Percentiles rank a stretch among this genome's conserved stretches.
These are phyloP conservation scores for Deilephila porcellus DNA, from an alignment of 2,888 invertebrate species.

Conservation along the genomic window DNA sequence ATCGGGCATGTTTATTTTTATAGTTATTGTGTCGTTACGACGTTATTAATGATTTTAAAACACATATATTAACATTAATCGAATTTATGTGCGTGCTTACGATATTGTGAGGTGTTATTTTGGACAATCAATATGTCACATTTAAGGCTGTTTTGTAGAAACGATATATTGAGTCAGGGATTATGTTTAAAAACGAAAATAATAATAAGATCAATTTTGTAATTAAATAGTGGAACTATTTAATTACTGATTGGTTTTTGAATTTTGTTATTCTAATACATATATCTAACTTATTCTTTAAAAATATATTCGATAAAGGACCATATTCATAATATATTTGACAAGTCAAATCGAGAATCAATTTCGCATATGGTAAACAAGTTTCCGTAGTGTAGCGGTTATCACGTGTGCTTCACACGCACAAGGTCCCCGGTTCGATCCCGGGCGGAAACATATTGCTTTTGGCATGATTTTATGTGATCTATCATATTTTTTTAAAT, in stretches of 20 bases:
- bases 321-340: not conserved
- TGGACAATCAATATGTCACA: not conserved
- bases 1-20: conserved; percentile 72
- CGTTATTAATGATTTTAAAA: conserved; percentile 77
- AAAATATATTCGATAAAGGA: no score
- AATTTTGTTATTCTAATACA: no score
- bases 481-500: no score
- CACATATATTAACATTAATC: conserved; percentile 78
- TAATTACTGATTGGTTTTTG: no score
- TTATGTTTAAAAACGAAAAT: no score
- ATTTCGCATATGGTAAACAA: conserved; percentile 24
- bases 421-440: conserved; percentile 90
- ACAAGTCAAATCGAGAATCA: not conserved
- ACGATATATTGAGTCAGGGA: no score
- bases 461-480: no score
- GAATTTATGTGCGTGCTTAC: conserved; percentile 58
- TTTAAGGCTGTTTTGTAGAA: not conserved
- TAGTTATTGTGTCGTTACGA: conserved; percentile 82
- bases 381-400: conserved; percentile 91
- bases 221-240: no score
- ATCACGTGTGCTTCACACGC: conserved; percentile 93
- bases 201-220: no score
- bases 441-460: conserved; percentile 85
- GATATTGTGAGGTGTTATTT: not conserved
- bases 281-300: no score